Conservation (phyloP, 2,888 invertebrate genomes). For the Ferdinandea cuprea region DNA sequence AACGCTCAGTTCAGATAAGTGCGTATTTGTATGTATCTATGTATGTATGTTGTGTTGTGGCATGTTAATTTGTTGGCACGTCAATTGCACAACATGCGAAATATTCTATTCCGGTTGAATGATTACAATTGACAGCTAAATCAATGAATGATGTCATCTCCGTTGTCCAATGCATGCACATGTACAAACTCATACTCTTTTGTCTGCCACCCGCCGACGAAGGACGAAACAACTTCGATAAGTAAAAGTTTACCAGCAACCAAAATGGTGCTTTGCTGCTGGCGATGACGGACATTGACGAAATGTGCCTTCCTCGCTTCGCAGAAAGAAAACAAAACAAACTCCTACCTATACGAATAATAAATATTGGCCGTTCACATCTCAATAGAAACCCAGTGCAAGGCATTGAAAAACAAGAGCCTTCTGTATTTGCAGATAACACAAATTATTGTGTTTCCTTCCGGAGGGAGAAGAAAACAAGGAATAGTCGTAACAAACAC, state of each 20-base stretch:
- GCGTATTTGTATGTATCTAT: constrained; percentile 8
- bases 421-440: constrained; percentile 1
- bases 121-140: constrained; percentile 82
- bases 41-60: constrained; percentile 78
- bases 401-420: constrained; percentile 5
- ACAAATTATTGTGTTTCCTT: constrained; percentile 45
- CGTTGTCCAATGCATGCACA: constrained; percentile 34
- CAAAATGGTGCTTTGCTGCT: background rate
- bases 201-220: constrained; percentile 2
- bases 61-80: constrained; percentile 82
- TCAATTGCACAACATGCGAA: constrained; percentile 78
- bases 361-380: constrained; percentile 14
- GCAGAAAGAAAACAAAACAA: constrained; percentile 1
- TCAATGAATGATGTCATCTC: constrained; percentile 82
- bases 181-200: background rate
- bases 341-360: constrained; percentile 12
- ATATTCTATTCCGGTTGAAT: constrained; percentile 79
- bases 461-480: background rate
- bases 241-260: constrained; percentile 20
- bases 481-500: constrained; percentile 31
- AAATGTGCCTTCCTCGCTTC: background rate
- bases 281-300: background rate
- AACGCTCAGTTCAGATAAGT: too few relatives aligned
- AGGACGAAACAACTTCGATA: constrained; percentile 1
- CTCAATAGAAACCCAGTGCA: constrained; percentile 12